Percentiles rank a stretch among this genome's conserved stretches.
Evolutionary conservation across 2,797 vertebrate genomes (phyloP).

Genomic region (Gymnothorax javanicus): DNA sequence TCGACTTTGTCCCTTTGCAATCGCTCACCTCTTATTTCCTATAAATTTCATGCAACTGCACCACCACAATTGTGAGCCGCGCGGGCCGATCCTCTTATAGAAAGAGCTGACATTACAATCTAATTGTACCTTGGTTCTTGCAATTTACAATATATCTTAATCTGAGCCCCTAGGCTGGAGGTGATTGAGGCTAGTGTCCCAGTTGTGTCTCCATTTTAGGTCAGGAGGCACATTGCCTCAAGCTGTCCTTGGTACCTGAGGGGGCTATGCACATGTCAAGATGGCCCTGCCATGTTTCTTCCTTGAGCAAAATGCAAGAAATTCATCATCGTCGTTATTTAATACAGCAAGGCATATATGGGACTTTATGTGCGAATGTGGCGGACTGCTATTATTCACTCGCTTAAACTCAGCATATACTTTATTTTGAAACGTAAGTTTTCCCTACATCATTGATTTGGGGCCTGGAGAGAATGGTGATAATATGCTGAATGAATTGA

Average conservation of each 20-base stretch:
- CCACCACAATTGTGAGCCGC: conserved; percentile 19
- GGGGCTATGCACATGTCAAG: not conserved
- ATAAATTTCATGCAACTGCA: conserved; percentile 28
- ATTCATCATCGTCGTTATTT: not conserved
- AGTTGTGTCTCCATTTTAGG: conserved; percentile 45
- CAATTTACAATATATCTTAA: conserved; percentile 49
- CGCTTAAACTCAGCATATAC: not conserved
- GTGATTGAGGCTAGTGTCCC: conserved; percentile 50
- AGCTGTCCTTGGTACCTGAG: not conserved
- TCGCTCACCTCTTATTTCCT: conserved; percentile 43
- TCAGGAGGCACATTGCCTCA: not conserved
- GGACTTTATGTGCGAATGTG: not conserved
- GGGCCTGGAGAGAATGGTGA: not conserved
- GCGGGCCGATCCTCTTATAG: conserved; percentile 52
- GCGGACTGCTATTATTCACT: not conserved
- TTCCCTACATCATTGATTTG: not conserved
- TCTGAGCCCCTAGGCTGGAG: conserved; percentile 24
- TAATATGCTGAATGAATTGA: not conserved
- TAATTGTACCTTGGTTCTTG: conserved; percentile 36
- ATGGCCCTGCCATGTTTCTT: not conserved
- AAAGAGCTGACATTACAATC: conserved; percentile 51
- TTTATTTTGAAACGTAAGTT: not conserved
- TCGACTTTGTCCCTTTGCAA: conserved; percentile 4
- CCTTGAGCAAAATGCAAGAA: not conserved
- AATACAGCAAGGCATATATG: not conserved